phyloP scores from a whole-genome alignment of 53 echinoderm and acorn worm species.

The Hippasteria phrygiana region DNA sequence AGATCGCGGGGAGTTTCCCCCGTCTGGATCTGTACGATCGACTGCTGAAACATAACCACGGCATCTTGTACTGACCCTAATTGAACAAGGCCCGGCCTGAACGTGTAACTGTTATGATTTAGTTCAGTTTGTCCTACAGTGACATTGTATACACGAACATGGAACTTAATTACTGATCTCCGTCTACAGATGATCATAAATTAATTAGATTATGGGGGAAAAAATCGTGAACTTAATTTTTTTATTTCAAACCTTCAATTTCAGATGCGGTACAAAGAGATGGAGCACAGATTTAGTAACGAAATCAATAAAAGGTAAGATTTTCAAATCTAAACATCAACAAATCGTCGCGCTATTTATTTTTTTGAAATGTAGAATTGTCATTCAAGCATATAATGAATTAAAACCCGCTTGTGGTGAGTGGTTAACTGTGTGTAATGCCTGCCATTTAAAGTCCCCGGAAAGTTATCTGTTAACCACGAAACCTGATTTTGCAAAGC shows the following conservation, averaged over 20 bases:
- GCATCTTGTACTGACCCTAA: neutral
- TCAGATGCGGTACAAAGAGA: neutral
- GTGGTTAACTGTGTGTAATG: neutral
- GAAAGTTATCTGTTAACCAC: neutral
- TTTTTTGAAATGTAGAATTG: no score
- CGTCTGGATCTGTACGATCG: neutral
- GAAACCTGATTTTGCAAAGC: neutral
- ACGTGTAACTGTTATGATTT: neutral
- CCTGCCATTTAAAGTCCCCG: neutral
- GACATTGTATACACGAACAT: no score
- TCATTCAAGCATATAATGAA: neutral
- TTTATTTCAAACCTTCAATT: neutral
- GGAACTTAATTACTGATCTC: no score
- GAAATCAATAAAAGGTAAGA: neutral
- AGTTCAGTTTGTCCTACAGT: no score
- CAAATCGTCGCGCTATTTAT: no score
- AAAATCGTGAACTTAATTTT: no score
- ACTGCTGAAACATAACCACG: slow-evolving; percentile 1
- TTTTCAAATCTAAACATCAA: neutral
- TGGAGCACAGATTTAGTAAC: neutral
- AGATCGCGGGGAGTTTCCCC: slow-evolving; percentile 16
- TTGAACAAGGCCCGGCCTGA: neutral
- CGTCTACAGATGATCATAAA: no score
- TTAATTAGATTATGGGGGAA: no score
- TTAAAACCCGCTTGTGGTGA: neutral